Conservation (phyloP, 2,888 invertebrate species). For the Melinaea marsaeus region DNA sequence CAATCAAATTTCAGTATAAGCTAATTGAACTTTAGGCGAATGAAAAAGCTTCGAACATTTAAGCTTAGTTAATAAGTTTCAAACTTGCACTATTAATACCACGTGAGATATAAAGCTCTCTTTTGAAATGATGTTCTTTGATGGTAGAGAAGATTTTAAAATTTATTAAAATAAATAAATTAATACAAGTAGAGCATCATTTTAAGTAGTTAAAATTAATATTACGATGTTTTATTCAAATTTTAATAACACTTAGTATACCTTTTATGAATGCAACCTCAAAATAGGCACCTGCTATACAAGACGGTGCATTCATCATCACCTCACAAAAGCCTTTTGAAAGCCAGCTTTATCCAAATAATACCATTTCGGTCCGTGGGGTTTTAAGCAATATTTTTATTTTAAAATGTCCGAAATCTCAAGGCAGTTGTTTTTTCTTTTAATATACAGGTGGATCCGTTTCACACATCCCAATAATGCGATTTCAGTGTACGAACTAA, state of each 20-base stretch:
- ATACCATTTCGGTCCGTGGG: slow-evolving; percentile 11
- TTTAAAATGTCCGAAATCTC: slow-evolving; percentile 16
- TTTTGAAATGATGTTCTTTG: not conserved
- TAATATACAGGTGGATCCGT: slow-evolving; percentile 52
- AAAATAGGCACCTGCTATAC: slow-evolving; percentile 1
- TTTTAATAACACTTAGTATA: slow-evolving; percentile 7
- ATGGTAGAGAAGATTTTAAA: not conserved
- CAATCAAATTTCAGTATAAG: slow-evolving; percentile 67
- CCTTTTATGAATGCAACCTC: slow-evolving; percentile 2
- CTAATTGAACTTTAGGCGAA: slow-evolving; percentile 61
- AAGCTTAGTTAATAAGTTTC: slow-evolving; percentile 39
- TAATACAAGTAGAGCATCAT: not conserved
- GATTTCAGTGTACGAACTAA: slow-evolving; percentile 63
- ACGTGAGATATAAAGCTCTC: not conserved
- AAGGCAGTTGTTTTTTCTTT: slow-evolving; percentile 37
- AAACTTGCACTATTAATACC: slow-evolving; percentile 6
- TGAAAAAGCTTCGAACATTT: slow-evolving; percentile 49
- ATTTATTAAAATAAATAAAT: not conserved
- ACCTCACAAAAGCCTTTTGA: slow-evolving; percentile 6
- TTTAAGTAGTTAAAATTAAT: not conserved
- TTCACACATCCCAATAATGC: slow-evolving; percentile 54
- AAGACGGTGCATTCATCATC: slow-evolving; percentile 6
- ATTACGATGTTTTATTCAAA: slow-evolving; percentile 2
- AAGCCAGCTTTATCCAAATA: slow-evolving; percentile 5
- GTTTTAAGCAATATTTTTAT: slow-evolving; percentile 11